Percentiles rank a stretch among this genome's conserved stretches.
phyloP scores from a whole-genome alignment of 2,113 vertebrate species.

The Alligator sinensis region DNA sequence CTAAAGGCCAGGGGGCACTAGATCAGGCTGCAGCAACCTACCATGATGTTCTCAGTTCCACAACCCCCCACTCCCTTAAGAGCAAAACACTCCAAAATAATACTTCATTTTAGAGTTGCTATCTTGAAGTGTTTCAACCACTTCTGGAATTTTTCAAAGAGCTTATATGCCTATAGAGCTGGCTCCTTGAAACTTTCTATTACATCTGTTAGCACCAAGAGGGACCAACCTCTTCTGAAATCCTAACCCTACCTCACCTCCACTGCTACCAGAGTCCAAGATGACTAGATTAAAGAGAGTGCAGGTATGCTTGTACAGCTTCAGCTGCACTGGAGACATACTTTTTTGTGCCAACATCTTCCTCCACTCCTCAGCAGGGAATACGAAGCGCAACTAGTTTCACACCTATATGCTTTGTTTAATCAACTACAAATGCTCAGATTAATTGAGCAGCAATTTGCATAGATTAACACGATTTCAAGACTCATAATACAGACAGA shows the following conservation, averaged over 20 bases:
- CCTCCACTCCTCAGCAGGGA: constrained; percentile 42
- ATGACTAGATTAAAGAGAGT: neutral
- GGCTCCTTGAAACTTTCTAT: too few species aligned
- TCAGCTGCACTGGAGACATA: constrained; percentile 11
- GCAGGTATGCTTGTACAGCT: neutral
- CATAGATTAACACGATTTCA: constrained; percentile 62
- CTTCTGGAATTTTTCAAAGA: too few species aligned
- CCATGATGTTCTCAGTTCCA: too few species aligned
- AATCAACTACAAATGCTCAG: constrained; percentile 70
- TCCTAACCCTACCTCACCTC: neutral
- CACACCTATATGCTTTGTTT: constrained; percentile 70
- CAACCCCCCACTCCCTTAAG: too few species aligned
- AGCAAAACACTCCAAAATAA: too few species aligned
- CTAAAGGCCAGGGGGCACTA: too few species aligned
- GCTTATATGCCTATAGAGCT: too few species aligned
- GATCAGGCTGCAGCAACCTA: too few species aligned
- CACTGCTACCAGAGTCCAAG: neutral
- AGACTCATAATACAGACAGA: constrained; percentile 49
- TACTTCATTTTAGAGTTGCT: too few species aligned
- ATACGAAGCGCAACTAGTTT: constrained; percentile 58
- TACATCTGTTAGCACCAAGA: too few species aligned
- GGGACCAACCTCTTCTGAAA: too few species aligned
- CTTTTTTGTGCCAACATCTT: constrained; percentile 5
- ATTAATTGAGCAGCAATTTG: constrained; percentile 67
- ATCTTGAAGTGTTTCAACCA: too few species aligned